Conservation (phyloP, 2,888 invertebrate species). For the Oscheius myriophilus region DNA sequence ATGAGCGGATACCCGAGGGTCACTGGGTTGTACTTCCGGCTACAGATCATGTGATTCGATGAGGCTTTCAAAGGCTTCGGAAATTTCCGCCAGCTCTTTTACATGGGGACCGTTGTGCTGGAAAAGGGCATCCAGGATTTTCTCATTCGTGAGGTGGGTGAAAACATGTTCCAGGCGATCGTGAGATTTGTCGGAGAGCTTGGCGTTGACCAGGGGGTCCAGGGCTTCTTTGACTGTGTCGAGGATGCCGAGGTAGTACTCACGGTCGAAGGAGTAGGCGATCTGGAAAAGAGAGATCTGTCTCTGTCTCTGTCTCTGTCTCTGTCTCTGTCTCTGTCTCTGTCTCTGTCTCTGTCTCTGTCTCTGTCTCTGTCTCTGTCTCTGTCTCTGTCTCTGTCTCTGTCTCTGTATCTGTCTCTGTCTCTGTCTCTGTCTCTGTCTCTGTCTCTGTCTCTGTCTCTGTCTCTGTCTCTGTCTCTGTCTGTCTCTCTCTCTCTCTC, state of each 20-base stretch:
- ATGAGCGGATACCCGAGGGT: neutral
- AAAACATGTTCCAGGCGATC: constrained; percentile 27
- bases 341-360: no score
- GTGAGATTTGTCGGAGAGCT: constrained; percentile 25
- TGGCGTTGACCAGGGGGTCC: constrained; percentile 24
- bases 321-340: neutral
- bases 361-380: no score
- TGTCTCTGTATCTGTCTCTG: neutral
- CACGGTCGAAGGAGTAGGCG: constrained; percentile 25
- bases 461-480: no score
- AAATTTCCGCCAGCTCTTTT: constrained; percentile 7
- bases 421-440: neutral
- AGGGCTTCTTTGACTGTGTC: constrained; percentile 17
- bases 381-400: no score
- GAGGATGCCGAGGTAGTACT: constrained; percentile 19
- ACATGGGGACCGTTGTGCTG: neutral
- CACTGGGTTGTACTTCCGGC: neutral
- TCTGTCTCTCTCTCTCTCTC: no score
- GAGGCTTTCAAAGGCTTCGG: constrained; percentile 12
- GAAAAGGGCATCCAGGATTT: constrained; percentile 20
- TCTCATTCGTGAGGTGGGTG: constrained; percentile 23
- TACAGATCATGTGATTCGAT: constrained; percentile 14
- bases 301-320: neutral
- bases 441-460: no score
- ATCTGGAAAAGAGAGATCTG: neutral